Evolutionary conservation across 2,113 vertebrate genomes (phyloP), one percentile per base, ranked within the genome.

Genomic region (Cephalopterus ornatus): DNA sequence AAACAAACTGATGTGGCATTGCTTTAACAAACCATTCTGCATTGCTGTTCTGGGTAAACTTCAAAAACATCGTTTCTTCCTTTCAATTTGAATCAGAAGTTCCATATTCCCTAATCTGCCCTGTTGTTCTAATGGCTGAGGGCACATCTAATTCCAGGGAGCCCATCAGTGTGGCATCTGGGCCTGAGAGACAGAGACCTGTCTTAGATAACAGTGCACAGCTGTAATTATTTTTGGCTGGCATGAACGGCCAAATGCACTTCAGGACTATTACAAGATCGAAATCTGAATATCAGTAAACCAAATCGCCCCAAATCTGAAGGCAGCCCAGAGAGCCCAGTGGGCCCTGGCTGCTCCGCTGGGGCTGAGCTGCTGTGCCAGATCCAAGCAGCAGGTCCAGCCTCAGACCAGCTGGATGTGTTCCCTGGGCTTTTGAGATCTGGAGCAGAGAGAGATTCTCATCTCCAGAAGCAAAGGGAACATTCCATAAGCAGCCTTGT

Each of bases 221-320:
- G 33, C 62, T 39, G 47, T 39, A 19, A 47, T 79, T 85, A 41
- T 50, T 52, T 42, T 61, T 52, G 73, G 41, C 62, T 75, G 61
- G 27, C 41, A n/a, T 0, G 2, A 68, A 17, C 0, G 4, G 21
- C 37, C 0, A 0, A 88, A 75, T 30, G 28, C 46, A 28, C 44
- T 65, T 71, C 49, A 35, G 44, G 32, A 35, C 66, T 41, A 18
- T 47, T 21, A 19, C 42, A 52, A 42, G 92, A 87, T 68, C 62
- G 77, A 71, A 88, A 70, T 59, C 50, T 67, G 63, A 83, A 8
- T 62, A 58, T 68, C 73, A 55, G 12, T 80, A 67, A 86, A 37
- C 12, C 32, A 1, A 1, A 37, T 20, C 12, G n/a, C 59, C 52
- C 61, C 58, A 3, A 22, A 4, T 76, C 41, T 44, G 44, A 83